Base-by-base conservation (phyloP, 2,113 vertebrate species). In the Varanus komodoensis region DNA sequence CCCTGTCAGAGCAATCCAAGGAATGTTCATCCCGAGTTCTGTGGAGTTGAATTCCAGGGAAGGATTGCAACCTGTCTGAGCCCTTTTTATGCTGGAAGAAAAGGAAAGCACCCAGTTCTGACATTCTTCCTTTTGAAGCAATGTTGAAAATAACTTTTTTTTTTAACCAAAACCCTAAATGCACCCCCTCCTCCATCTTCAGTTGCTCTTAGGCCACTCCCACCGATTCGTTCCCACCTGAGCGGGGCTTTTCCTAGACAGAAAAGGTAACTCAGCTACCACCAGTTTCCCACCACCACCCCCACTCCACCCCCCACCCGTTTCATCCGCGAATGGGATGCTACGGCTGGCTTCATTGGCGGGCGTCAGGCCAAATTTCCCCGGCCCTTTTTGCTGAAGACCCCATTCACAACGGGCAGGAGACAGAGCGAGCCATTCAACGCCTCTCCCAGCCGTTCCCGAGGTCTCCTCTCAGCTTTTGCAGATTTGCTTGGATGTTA, bases 331-430 rank as follows among this genome's bases (percentile, higher is more conserved):
- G 29, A 11, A 64, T 6, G 12, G 73, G 57, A 23, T 38, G 86
- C 34, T 52, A 21, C 11, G 92, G 61, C 87, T 89, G 87, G 87
- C 78, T 91, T 68, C 71, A 9, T 57, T 2, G 29, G 68, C 14
- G 38, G 87, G 84, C 57, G 0, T 48, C 2, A 23, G 64, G 29
- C 77, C 90, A 88, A 44, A 77, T 11, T n/a, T 7, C 38, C 69
- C 2, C 1, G 79, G 86, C 54, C 87, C 50, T 6, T 27, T 75
- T 0, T 48, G 82, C 57, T 44, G 3, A 3, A 11, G 14, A 44
- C 38, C 67, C 38, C 71, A 0, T 9, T 14, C 29, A 0, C 23
- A 17, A 32, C 1, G n/a, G 44, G 21, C 21, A 32, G 77, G 21
- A 78, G 19, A 79, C 19, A 3, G 2, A 25, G 69, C 29, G 8